These are phyloP conservation scores for Muscina levida DNA, from an alignment of 2,888 invertebrate species.

Conservation along the genomic window DNA sequence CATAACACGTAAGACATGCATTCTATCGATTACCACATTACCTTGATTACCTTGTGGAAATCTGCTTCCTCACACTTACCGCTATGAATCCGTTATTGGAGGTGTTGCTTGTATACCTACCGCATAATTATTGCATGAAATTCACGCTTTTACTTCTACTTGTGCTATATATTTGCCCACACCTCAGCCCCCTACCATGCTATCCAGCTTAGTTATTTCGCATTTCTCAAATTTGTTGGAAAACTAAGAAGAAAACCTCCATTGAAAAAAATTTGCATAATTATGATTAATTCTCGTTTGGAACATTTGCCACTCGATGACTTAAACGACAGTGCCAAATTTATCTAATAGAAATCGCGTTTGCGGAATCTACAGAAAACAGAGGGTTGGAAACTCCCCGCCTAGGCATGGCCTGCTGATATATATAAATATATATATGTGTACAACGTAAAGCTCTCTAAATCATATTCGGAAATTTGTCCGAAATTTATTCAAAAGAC, in stretches of 20 bases:
- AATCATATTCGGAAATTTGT: constrained; percentile 65
- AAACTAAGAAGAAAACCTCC: constrained; percentile 8
- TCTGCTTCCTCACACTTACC: too few species aligned
- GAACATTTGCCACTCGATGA: constrained; percentile 60
- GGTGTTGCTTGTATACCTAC: too few species aligned
- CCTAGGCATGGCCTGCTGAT: too few species aligned
- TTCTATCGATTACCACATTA: too few species aligned
- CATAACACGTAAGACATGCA: too few species aligned
- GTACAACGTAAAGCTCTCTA: constrained; percentile 60
- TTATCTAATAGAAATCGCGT: constrained; percentile 40
- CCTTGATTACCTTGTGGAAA: too few species aligned
- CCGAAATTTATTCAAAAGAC: constrained; percentile 51
- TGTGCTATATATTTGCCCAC: not conserved
- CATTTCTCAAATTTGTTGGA: constrained; percentile 5
- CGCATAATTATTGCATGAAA: too few species aligned
- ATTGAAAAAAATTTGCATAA: constrained; percentile 55
- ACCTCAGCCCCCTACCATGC: constrained; percentile 4
- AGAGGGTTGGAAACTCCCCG: too few species aligned
- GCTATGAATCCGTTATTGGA: too few species aligned
- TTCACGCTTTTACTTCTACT: not conserved
- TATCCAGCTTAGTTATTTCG: not conserved
- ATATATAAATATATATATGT: too few species aligned
- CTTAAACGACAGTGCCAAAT: constrained; percentile 61
- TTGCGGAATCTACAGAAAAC: too few species aligned
- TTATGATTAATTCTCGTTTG: constrained; percentile 65